phyloP scores from a whole-genome alignment of 2,113 vertebrate genomes.

The Herpetotheres cachinnans region DNA sequence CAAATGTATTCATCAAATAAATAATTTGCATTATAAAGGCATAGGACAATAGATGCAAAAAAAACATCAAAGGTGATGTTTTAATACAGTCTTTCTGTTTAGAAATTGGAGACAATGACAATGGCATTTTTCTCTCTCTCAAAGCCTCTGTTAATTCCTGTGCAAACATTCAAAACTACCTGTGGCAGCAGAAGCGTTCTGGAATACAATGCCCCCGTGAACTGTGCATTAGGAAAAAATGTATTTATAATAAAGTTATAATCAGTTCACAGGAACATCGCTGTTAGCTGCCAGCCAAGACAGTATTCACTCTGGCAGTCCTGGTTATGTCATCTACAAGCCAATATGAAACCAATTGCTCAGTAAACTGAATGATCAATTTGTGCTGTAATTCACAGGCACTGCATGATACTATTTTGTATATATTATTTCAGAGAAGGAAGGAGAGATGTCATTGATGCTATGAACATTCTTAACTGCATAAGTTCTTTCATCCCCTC shows the following conservation, averaged over 20 bases:
- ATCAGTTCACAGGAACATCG: not conserved
- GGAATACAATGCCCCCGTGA: not conserved
- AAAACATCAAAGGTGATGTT: conserved; percentile 15
- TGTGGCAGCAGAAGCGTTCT: not conserved
- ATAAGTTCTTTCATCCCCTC: not conserved
- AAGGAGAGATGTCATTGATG: not conserved
- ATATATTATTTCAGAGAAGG: not conserved
- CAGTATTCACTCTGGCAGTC: not conserved
- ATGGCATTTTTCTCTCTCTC: not conserved
- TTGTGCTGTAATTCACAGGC: not conserved
- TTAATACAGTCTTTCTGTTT: not conserved
- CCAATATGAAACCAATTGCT: not conserved
- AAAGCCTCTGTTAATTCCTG: not conserved
- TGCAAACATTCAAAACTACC: not conserved
- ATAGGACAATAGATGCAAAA: not conserved
- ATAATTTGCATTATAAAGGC: conserved; percentile 71
- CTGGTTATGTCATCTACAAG: not conserved
- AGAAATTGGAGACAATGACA: not conserved
- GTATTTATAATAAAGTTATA: not conserved
- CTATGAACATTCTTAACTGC: not conserved
- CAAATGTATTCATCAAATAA: conserved; percentile 60
- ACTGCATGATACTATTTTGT: not conserved
- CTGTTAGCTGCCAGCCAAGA: not conserved
- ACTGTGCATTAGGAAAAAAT: not conserved
- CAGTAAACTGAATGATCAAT: not conserved